Evolutionary conservation across 2,888 invertebrate genomes (phyloP), one percentile per base, ranked within the genome.

Genomic region (Eupithecia dodoneata): DNA sequence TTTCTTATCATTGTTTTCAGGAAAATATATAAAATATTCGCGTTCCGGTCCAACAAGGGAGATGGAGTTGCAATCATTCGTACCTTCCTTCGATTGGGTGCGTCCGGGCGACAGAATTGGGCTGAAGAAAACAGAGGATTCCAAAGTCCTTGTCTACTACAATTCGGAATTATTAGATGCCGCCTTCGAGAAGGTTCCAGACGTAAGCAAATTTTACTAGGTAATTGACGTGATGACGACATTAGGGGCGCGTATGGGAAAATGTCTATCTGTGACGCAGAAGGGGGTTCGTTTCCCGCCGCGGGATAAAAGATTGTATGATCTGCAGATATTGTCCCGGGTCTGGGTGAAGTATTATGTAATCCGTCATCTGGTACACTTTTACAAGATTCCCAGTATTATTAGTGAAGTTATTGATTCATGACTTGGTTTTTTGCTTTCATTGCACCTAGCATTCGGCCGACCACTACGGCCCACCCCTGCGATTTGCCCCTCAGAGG

Each of bases 141-240:
- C 96, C 10, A 96, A 96, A 41, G 94, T 98, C 7, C 96, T 97
- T 80, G 96, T 98, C 81, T 97, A 97, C 83, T 96, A 98, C 76
- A 98, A 99, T 90, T 97, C 98, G 0, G 97, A 98, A 89, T 97
- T 97, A 83, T 96, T 98, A 86, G 97, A 97, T 55, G 95, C 97
- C 9, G 97, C 97, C 52, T 97, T 97, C 76, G 96, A 97, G 77
- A 96, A 97, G 87, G 96, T 98, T 78, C 97, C 98, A 3, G 97
- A 97, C 93, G 97, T 97, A 90, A 93, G 93, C 91, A 15, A 2
- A 67, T 44, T 15, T 69, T 67, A 45, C 15, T n/a, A n/a, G 4
- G n/a, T 67, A 45, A 59, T 10, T 4, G 18, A 63, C 2, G 18
- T 63, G 59, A 10, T 4, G 18, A 30, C 18, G n/a, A 63, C 2